Percentiles rank a stretch among this genome's conserved stretches.
Conservation (phyloP, 1,140 invertebrate species). For the Teleopsis dalmanni region DNA sequence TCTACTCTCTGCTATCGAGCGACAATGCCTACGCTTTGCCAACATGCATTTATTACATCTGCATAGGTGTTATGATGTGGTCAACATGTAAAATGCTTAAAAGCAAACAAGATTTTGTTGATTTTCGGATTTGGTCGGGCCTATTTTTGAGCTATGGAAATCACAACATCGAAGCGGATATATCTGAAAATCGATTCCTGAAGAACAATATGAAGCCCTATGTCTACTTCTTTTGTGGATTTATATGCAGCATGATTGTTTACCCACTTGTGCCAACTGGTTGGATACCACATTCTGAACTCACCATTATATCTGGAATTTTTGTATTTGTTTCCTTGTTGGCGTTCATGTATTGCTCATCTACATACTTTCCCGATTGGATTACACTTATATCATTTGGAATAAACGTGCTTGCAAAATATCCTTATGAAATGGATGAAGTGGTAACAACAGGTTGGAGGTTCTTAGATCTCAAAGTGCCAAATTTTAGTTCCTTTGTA, state of each 20-base stretch:
- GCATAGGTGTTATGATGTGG: conserved; percentile 64
- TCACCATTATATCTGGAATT: conserved; percentile 64
- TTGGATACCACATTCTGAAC: conserved; percentile 74
- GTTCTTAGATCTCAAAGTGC: conserved; percentile 69
- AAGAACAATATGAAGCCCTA: conserved; percentile 74
- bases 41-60: conserved; percentile 61
- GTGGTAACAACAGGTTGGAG: conserved; percentile 71
- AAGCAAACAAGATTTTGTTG: conserved; percentile 60
- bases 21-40: conserved; percentile 60
- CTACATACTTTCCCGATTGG: conserved; percentile 55
- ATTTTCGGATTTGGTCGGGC: conserved; percentile 72
- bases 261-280: conserved; percentile 69
- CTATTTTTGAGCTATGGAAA: conserved; percentile 65
- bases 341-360: conserved; percentile 56
- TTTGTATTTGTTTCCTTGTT: conserved; percentile 67
- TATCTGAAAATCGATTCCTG: conserved; percentile 74
- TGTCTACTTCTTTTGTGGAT: conserved; percentile 65
- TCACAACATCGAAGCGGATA: conserved; percentile 61
- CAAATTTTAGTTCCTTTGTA: conserved; percentile 71
- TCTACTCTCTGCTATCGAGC: conserved; percentile 59
- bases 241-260: conserved; percentile 65
- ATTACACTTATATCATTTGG: conserved; percentile 68
- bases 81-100: conserved; percentile 74
- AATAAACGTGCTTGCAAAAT: conserved; percentile 72
- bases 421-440: conserved; percentile 74